These are phyloP conservation scores for Argyresthia albistria DNA, from an alignment of 2,888 invertebrate species.

Conservation along the genomic window DNA sequence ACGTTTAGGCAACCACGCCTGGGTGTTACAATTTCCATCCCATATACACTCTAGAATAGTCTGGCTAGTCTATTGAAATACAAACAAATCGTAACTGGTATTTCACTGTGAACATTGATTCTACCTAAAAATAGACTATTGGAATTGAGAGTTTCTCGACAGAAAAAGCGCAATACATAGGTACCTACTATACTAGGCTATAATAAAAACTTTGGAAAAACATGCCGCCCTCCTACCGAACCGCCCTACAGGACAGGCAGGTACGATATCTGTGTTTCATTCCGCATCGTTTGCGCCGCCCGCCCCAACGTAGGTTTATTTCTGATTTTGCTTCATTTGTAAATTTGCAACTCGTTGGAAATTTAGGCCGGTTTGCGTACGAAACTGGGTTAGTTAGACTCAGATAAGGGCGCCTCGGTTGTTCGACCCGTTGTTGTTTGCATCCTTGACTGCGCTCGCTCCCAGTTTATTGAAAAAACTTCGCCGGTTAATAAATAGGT, in stretches of 20 bases:
- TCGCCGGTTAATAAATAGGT: slow-evolving; percentile 8
- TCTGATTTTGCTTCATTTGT: slow-evolving; percentile 24
- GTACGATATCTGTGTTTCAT: not conserved
- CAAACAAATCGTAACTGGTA: too few species aligned
- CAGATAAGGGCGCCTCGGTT: slow-evolving; percentile 43
- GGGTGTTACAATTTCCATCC: too few species aligned
- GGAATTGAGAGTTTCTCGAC: too few species aligned
- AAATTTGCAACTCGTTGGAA: slow-evolving; percentile 30
- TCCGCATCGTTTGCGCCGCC: not conserved
- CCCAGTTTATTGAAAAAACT: slow-evolving; percentile 11
- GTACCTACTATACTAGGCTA: not conserved
- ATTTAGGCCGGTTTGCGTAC: slow-evolving; percentile 36
- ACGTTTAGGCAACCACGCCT: too few species aligned
- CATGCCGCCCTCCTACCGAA: too few species aligned
- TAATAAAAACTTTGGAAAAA: too few species aligned
- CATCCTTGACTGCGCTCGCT: slow-evolving; percentile 25
- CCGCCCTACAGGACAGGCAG: too few species aligned
- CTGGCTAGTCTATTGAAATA: too few species aligned
- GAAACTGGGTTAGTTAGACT: slow-evolving; percentile 50
- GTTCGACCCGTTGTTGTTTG: slow-evolving; percentile 41
- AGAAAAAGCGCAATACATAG: not conserved
- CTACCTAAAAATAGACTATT: too few species aligned
- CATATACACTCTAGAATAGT: too few species aligned
- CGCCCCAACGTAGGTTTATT: slow-evolving; percentile 17
- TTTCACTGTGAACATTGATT: too few species aligned